Percentiles rank a stretch among this genome's conserved stretches.
These are phyloP conservation scores for Lepus townsendii DNA, from an alignment of 2,797 vertebrate genomes.

Conservation along the genomic window DNA sequence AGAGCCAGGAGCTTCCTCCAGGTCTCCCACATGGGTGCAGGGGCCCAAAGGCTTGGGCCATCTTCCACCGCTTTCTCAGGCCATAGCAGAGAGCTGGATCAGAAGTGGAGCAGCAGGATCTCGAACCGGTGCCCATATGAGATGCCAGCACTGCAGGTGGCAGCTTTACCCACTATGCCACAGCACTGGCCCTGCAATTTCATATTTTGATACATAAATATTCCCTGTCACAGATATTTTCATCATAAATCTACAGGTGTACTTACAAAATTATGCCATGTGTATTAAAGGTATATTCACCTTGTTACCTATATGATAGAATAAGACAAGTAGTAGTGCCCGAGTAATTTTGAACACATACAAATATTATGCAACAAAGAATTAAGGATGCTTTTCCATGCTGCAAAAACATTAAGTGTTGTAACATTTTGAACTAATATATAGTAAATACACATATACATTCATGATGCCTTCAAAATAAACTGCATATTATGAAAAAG, in stretches of 20 bases:
- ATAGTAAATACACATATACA: neutral
- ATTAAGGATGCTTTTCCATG: neutral
- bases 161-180: too few relatives aligned
- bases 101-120: too few relatives aligned
- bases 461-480: too few relatives aligned
- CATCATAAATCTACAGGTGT: neutral
- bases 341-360: neutral
- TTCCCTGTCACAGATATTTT: neutral
- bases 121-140: too few relatives aligned
- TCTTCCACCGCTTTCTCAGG: too few relatives aligned
- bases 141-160: too few relatives aligned
- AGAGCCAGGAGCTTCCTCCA: too few relatives aligned
- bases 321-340: neutral
- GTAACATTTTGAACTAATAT: neutral
- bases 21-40: too few relatives aligned
- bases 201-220: conserved; percentile 29
- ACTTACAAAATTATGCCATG: neutral
- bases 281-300: neutral
- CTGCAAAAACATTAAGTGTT: conserved; percentile 21
- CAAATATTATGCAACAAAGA: neutral
- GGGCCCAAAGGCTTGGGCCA: too few relatives aligned
- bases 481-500: too few relatives aligned
- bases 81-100: too few relatives aligned
- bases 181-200: neutral
- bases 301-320: neutral